phyloP scores from a whole-genome alignment of 2,113 vertebrate species.

The Cephalophus harveyi region DNA sequence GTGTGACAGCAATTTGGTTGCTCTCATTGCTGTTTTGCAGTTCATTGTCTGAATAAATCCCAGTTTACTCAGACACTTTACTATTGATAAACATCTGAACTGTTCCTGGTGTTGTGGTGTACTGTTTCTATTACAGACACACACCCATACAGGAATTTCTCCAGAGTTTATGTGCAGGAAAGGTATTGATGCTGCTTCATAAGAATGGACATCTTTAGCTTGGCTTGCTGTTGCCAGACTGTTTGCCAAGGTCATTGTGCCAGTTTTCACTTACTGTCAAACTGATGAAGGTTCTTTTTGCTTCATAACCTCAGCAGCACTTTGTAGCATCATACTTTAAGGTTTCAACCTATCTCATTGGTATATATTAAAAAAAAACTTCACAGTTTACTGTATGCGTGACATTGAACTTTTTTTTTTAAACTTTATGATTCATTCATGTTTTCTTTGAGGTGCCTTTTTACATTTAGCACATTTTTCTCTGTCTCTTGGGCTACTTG shows the following conservation, averaged over 20 bases:
- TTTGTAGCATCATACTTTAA: not conserved
- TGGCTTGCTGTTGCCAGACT: not conserved
- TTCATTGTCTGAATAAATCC: not conserved
- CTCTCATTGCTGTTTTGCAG: not conserved
- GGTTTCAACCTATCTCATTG: not conserved
- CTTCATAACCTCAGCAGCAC: not conserved
- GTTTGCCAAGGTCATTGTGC: not conserved
- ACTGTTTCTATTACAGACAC: not conserved
- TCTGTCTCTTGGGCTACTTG: not conserved
- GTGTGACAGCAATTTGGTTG: not conserved
- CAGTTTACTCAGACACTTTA: not conserved
- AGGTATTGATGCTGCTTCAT: not conserved
- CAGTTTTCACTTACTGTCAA: not conserved
- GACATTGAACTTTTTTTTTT: not conserved
- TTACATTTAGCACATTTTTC: not conserved
- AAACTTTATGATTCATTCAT: not conserved
- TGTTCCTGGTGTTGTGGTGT: not conserved
- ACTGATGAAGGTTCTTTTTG: not conserved
- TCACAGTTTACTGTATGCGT: not conserved
- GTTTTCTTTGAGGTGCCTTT: not conserved
- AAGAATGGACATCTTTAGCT: not conserved
- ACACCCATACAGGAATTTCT: not conserved
- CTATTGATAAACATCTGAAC: not conserved
- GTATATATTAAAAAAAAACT: not conserved
- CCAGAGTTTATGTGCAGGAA: not conserved